phyloP scores from a whole-genome alignment of 2,888 invertebrate species.

The Hirtodrosophila cameraria region DNA sequence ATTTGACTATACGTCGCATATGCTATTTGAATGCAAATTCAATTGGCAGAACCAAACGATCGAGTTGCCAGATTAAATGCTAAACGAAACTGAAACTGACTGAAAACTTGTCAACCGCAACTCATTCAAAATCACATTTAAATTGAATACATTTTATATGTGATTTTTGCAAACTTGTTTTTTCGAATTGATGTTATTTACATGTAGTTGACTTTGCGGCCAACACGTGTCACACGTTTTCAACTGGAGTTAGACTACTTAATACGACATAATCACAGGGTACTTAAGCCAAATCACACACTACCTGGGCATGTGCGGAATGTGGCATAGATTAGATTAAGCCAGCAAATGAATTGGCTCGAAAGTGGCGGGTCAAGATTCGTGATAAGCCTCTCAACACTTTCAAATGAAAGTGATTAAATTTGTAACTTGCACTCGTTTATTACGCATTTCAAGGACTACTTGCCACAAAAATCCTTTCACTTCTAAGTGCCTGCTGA shows the following conservation, averaged over 20 bases:
- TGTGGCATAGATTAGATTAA: conserved; percentile 67
- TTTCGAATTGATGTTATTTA: not conserved
- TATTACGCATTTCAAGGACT: not conserved
- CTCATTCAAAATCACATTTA: conserved; percentile 29
- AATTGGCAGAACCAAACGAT: conserved; percentile 11
- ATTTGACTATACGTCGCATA: conserved; percentile 15
- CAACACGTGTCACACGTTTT: conserved; percentile 66
- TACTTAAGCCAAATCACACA: conserved; percentile 17
- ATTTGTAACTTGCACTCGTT: conserved; percentile 2
- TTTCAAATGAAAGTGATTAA: conserved; percentile 5
- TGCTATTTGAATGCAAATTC: conserved; percentile 28
- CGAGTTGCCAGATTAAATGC: conserved; percentile 38
- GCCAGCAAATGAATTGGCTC: conserved; percentile 26
- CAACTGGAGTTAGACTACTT: conserved; percentile 52
- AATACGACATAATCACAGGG: conserved; percentile 32
- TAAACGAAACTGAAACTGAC: conserved; percentile 26
- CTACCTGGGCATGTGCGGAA: conserved; percentile 61
- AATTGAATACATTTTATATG: conserved; percentile 3
- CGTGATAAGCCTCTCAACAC: conserved; percentile 19
- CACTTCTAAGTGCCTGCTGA: conserved; percentile 37
- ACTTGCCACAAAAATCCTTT: conserved; percentile 16
- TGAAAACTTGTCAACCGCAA: conserved; percentile 38
- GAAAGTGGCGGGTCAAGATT: conserved; percentile 45
- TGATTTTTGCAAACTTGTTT: not conserved
- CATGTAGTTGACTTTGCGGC: conserved; percentile 12